Conservation (phyloP, 2,113 vertebrate species). For the Dasyprocta punctata region DNA sequence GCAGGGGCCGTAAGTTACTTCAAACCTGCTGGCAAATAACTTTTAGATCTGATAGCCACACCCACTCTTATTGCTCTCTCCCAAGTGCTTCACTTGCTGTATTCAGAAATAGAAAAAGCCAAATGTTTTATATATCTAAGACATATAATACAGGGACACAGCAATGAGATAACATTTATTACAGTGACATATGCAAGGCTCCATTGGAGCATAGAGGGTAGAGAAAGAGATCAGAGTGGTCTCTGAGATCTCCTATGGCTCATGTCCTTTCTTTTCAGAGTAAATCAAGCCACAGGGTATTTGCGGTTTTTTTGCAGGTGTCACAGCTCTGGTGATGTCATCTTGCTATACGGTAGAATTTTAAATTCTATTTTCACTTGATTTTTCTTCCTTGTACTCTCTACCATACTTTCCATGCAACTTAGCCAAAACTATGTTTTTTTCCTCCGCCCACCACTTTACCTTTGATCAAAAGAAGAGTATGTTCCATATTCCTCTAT, state of each 20-base stretch:
- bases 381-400: background rate
- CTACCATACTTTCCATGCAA: background rate
- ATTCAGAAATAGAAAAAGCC: background rate
- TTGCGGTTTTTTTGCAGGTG: background rate
- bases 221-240: background rate
- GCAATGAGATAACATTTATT: background rate
- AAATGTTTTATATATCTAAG: background rate
- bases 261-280: background rate
- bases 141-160: background rate
- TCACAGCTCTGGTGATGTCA: background rate
- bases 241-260: background rate
- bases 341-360: background rate
- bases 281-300: background rate
- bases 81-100: background rate
- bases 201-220: background rate
- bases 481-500: background rate
- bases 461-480: background rate
- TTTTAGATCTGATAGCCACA: background rate
- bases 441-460: background rate
- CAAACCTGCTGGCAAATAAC: background rate
- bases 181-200: accelerated
- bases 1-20: background rate
- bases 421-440: background rate
- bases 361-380: background rate
- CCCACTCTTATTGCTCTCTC: background rate